phyloP scores from a whole-genome alignment of 2,113 vertebrate species.

The Indri indri region DNA sequence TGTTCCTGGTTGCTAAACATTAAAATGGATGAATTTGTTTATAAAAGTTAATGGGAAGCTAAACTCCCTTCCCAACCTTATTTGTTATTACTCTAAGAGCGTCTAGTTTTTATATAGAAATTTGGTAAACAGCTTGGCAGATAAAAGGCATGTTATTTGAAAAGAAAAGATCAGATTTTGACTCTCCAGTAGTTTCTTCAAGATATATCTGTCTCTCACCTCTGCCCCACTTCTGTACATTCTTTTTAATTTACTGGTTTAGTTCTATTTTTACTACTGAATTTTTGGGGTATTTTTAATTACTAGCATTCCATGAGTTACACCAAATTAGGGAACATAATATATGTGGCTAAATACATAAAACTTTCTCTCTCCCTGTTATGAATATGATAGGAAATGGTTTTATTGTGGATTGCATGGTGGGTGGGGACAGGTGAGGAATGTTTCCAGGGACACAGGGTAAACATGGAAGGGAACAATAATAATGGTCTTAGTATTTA shows the following conservation, averaged over 20 bases:
- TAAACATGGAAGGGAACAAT: not conserved
- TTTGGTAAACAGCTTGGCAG: not conserved
- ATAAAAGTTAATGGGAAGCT: not conserved
- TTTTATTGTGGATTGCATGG: not conserved
- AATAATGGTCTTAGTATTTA: not conserved
- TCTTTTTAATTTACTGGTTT: slow-evolving; percentile 33
- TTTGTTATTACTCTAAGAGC: not conserved
- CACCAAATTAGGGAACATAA: not conserved
- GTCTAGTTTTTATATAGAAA: slow-evolving; percentile 30
- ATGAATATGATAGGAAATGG: slow-evolving; percentile 5
- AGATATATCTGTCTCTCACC: not conserved
- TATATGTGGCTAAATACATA: not conserved
- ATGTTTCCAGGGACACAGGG: not conserved
- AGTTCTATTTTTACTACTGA: not conserved
- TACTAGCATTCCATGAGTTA: not conserved
- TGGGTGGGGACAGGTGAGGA: not conserved
- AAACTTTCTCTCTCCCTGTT: not conserved
- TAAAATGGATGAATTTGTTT: slow-evolving; percentile 33
- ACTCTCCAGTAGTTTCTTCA: not conserved
- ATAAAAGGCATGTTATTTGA: slow-evolving; percentile 24
- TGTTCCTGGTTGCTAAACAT: not conserved
- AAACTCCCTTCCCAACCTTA: not conserved
- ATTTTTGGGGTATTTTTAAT: not conserved
- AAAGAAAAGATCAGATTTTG: not conserved
- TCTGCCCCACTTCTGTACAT: not conserved